Percentiles rank a stretch among this genome's conserved stretches.
Evolutionary conservation across 1,140 invertebrate genomes (phyloP).

Genomic region (Bombus pascuorum): DNA sequence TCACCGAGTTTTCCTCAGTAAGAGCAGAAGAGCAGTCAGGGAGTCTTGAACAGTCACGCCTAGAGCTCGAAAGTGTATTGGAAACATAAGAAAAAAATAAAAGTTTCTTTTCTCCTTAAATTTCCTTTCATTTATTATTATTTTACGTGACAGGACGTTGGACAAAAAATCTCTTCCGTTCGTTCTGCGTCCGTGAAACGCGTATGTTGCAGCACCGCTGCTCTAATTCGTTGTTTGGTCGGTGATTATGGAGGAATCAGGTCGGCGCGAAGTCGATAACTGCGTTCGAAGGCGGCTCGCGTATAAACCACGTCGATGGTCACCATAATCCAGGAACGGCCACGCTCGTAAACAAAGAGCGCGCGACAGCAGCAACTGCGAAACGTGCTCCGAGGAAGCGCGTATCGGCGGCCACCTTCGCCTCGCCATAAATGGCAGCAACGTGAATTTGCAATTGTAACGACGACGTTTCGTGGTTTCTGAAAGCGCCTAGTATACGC

Average conservation of each 20-base stretch:
- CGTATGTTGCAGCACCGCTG: neutral
- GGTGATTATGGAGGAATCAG: neutral
- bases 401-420: conserved; percentile 29
- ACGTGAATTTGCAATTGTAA: conserved; percentile 64
- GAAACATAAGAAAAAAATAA: no score
- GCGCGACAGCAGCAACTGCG: neutral
- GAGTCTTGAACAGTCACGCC: no score
- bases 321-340: conserved; percentile 50
- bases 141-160: no score
- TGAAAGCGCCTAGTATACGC: conserved; percentile 36
- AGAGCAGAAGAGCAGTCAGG: no score
- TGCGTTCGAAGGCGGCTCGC: conserved; percentile 4
- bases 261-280: neutral
- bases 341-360: conserved; percentile 54
- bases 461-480: conserved; percentile 47
- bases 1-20: no score
- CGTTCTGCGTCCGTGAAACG: no score
- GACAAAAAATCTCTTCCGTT: no score
- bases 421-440: conserved; percentile 26
- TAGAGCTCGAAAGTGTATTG: no score
- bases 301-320: conserved; percentile 39
- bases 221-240: neutral
- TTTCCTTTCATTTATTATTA: no score
- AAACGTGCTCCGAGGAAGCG: conserved; percentile 45
- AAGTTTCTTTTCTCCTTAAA: no score